Percentiles rank a stretch among this genome's conserved stretches.
Evolutionary conservation across 2,797 vertebrate species (phyloP).

Genomic region (Geotria australis): DNA sequence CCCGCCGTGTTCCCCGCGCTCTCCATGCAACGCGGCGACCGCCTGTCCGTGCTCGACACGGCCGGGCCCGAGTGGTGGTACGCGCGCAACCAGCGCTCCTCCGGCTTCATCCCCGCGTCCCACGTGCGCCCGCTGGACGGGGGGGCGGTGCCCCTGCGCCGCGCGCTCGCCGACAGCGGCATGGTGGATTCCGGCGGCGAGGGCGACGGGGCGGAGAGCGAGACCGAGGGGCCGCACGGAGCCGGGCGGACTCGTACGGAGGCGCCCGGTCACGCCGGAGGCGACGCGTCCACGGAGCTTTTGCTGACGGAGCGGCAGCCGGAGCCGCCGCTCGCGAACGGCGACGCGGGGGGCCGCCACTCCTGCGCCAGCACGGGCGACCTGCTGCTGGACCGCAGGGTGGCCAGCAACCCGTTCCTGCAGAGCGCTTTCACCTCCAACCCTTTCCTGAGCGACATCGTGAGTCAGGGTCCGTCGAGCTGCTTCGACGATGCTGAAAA

Average conservation of each 20-base stretch:
- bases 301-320: not conserved
- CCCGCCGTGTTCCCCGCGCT: not conserved
- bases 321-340: not conserved
- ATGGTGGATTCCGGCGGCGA: not conserved
- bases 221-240: not conserved
- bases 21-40: not conserved
- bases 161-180: not conserved
- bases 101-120: not conserved
- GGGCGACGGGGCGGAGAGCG: not conserved
- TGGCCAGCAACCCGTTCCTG: not conserved
- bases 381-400: too few species aligned
- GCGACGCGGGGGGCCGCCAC: not conserved
- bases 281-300: too few species aligned
- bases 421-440: not conserved
- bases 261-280: too few species aligned
- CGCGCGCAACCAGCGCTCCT: not conserved
- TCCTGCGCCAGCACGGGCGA: not conserved
- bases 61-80: not conserved
- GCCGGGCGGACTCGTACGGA: not conserved
- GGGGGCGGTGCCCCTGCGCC: not conserved
- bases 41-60: not conserved
- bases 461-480: not conserved
- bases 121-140: not conserved
- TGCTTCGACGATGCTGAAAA: not conserved
- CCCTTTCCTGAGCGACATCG: not conserved